phyloP scores from a whole-genome alignment of 2,113 vertebrate species.

The Rhabdomys dilectus region DNA sequence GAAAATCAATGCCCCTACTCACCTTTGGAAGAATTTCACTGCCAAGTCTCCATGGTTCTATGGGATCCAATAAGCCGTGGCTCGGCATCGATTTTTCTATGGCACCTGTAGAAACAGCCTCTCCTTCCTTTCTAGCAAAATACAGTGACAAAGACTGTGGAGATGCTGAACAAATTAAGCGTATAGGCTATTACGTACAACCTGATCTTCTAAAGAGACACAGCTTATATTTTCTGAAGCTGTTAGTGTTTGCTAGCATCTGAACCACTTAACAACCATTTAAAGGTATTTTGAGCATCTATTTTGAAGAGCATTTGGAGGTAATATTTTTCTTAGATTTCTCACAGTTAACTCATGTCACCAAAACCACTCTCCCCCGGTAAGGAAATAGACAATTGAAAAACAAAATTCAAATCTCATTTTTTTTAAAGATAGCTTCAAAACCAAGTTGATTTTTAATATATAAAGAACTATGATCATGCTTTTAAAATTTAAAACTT shows the following conservation, averaged over 20 bases:
- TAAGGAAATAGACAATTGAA: neutral
- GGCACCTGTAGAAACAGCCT: constrained; percentile 82
- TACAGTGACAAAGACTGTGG: constrained; percentile 76
- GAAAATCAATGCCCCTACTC: constrained; percentile 67
- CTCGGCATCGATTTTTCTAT: constrained; percentile 80
- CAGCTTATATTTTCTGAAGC: constrained; percentile 49
- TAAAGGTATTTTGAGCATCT: constrained; percentile 7
- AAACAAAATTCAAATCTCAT: constrained; percentile 10
- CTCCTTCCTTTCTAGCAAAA: constrained; percentile 83
- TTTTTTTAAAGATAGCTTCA: constrained; percentile 13
- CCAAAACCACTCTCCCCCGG: neutral
- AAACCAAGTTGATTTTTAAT: constrained; percentile 7
- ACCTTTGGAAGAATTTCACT: constrained; percentile 81
- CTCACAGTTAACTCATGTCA: neutral
- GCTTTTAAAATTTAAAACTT: constrained; percentile 25
- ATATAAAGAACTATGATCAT: neutral
- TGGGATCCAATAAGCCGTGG: constrained; percentile 80
- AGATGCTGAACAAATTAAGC: constrained; percentile 78
- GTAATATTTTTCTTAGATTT: neutral
- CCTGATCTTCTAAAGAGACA: constrained; percentile 52
- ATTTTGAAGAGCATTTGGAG: constrained; percentile 29
- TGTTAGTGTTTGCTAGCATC: neutral
- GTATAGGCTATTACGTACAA: constrained; percentile 67
- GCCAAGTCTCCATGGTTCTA: constrained; percentile 78
- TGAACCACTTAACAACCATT: constrained; percentile 34